Evolutionary conservation across 2,113 vertebrate genomes (phyloP).

Genomic region (Boulengeromyrus knoepffleri): DNA sequence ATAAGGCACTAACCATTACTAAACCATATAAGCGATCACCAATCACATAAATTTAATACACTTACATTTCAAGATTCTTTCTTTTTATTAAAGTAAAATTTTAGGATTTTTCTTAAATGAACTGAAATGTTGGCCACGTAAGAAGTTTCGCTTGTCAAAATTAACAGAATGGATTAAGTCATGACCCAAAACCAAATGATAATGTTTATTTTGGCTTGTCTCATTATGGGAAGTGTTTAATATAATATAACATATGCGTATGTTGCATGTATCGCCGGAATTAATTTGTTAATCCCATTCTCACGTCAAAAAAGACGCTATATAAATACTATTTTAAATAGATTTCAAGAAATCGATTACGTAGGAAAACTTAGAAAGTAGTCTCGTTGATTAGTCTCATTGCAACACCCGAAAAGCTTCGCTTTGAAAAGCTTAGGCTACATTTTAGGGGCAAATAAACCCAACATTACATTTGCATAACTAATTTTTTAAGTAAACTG

Average conservation of each 20-base stretch:
- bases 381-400: neutral
- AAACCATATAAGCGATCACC: neutral
- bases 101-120: neutral
- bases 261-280: neutral
- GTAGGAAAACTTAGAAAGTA: neutral
- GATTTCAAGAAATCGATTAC: neutral
- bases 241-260: neutral
- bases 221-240: neutral
- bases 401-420: neutral
- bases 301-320: neutral
- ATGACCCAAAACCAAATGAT: neutral
- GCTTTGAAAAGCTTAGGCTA: neutral
- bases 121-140: neutral
- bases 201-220: neutral
- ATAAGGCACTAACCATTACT: neutral
- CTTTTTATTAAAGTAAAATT: neutral
- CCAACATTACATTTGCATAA: neutral
- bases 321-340: neutral
- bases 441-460: neutral
- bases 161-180: neutral
- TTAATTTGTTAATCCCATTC: neutral
- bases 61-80: neutral
- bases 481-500: neutral
- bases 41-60: neutral
- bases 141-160: neutral